A percentile compares a stretch with the other conserved stretches of the same genome.
phyloP scores from a whole-genome alignment of 2,888 invertebrate species.

The Empis stercorea region DNA sequence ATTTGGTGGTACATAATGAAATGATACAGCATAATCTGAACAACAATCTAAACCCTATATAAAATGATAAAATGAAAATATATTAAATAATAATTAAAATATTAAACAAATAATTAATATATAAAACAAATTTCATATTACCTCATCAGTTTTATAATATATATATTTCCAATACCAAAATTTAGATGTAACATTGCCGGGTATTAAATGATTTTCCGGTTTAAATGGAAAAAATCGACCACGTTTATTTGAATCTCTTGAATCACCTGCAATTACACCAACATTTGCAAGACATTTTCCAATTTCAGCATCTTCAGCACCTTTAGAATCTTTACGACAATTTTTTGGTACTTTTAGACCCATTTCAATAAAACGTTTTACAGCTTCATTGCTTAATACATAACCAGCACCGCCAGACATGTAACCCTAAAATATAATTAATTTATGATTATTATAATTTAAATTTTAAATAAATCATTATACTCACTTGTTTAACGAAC shows the following conservation, averaged over 20 bases:
- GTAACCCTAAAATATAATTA: slow-evolving; percentile 49
- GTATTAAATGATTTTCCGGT: slow-evolving; percentile 79
- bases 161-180: slow-evolving; percentile 93
- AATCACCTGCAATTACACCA: slow-evolving; percentile 72
- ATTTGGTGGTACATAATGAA: slow-evolving; percentile 81
- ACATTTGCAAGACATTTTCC: slow-evolving; percentile 64
- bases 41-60: slow-evolving; percentile 73
- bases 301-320: slow-evolving; percentile 28
- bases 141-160: slow-evolving; percentile 72
- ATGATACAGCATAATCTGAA: slow-evolving; percentile 83
- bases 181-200: slow-evolving; percentile 53
- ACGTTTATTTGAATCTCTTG: slow-evolving; percentile 64
- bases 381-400: slow-evolving; percentile 67
- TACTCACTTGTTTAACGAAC: slow-evolving; percentile 33
- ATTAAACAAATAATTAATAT: slow-evolving; percentile 6
- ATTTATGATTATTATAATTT: no score
- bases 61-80: no score
- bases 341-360: slow-evolving; percentile 51
- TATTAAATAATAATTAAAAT: background rate
- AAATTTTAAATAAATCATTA: no score
- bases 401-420: slow-evolving; percentile 87
- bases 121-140: background rate
- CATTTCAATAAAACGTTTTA: slow-evolving; percentile 57
- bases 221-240: slow-evolving; percentile 88
- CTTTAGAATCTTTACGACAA: slow-evolving; percentile 37